Percentiles rank a stretch among this genome's conserved stretches.
These are phyloP conservation scores for Agapornis roseicollis DNA, from an alignment of 2,113 vertebrate species.

Conservation along the genomic window DNA sequence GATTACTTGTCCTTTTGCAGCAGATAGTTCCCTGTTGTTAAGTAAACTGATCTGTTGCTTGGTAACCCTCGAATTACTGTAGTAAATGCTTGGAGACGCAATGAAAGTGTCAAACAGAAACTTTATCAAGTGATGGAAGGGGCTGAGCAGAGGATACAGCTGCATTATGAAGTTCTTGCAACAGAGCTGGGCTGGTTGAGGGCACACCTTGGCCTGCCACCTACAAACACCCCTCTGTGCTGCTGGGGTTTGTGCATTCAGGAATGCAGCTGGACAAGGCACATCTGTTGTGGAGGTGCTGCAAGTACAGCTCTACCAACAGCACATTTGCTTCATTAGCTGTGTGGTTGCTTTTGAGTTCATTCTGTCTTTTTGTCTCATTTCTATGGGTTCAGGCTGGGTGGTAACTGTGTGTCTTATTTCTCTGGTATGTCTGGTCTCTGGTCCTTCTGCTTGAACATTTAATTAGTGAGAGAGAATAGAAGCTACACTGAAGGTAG, in stretches of 20 bases:
- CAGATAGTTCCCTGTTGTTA: constrained; percentile 51
- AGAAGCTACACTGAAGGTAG: background rate
- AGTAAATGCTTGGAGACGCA: constrained; percentile 19
- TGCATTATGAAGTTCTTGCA: background rate
- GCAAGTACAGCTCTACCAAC: background rate
- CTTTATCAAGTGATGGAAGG: background rate
- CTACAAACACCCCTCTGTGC: background rate
- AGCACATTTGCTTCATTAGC: background rate
- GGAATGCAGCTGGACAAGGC: background rate
- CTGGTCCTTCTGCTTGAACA: background rate
- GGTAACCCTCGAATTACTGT: constrained; percentile 50
- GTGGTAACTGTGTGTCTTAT: background rate
- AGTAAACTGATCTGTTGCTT: constrained; percentile 69
- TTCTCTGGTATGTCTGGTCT: background rate
- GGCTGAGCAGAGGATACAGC: background rate
- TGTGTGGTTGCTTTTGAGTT: background rate
- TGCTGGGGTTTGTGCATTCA: fast-evolving
- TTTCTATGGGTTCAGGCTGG: background rate
- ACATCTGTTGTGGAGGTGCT: background rate
- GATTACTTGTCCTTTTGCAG: constrained; percentile 51
- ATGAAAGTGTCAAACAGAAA: background rate
- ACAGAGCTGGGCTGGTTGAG: background rate
- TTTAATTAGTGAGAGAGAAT: background rate
- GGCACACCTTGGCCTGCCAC: background rate
- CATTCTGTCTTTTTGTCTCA: background rate